A percentile compares a stretch with the other conserved stretches of the same genome.
These are phyloP conservation scores for Drosophila mimica DNA, from an alignment of 2,888 invertebrate genomes.

Conservation along the genomic window DNA sequence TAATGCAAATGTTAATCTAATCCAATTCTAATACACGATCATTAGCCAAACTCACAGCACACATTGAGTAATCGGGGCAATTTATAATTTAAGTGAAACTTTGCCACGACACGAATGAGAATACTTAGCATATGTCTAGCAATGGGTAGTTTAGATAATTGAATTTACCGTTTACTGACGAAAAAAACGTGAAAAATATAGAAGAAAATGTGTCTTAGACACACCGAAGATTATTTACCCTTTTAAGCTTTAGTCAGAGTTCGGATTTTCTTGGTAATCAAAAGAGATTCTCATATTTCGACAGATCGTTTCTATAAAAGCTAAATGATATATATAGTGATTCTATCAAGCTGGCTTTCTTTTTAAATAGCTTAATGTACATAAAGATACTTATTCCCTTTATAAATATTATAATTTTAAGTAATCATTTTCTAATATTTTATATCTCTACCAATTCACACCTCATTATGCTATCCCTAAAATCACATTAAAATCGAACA, in stretches of 20 bases:
- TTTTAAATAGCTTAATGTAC: not conserved
- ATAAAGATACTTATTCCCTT: not conserved
- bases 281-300: not conserved
- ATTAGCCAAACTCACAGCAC: not conserved
- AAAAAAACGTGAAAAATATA: not conserved
- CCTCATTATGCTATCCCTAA: not conserved
- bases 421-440: not conserved
- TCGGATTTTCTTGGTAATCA: not conserved
- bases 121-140: not conserved
- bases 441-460: not conserved
- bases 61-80: not conserved
- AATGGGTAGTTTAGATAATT: not conserved
- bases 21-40: constrained; percentile 46
- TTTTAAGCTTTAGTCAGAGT: not conserved
- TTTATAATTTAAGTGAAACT: constrained; percentile 4
- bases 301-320: fast-evolving
- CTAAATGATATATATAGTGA: fast-evolving
- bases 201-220: not conserved
- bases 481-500: not conserved
- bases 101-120: not conserved
- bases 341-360: not conserved
- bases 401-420: not conserved
- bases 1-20: constrained; percentile 70
- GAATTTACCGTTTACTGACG: not conserved
- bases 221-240: not conserved